Evolutionary conservation across 2,888 invertebrate genomes (phyloP), one percentile per base, ranked within the genome.

Genomic region (Tinea semifulvella): DNA sequence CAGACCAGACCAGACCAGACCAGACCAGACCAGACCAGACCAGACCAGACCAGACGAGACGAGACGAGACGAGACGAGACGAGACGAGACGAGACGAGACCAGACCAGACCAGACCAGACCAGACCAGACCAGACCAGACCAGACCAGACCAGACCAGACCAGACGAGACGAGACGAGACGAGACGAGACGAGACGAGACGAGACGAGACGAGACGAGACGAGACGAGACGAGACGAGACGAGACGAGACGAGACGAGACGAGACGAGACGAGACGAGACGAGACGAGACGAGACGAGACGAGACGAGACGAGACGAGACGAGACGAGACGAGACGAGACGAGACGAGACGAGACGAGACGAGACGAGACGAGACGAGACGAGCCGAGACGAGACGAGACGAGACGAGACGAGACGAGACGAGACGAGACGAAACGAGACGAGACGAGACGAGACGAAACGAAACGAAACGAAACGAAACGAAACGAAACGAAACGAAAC

Each of bases 341-440:
- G 31, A 31, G 43, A n/a, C n/a, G n/a, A n/a, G n/a, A n/a, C n/a
- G n/a, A n/a, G 44, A 14, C 36, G 44, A 36, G 35, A 22, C 22
- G 36, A 36, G 35, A 20, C 22, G 44, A 44, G 35, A 20, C 22
- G 35, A 22, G 44, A 13, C 36, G 43, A 10, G 31, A 28, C 19
- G 28, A 43, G 43, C 5, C 31, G 43, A 43, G 43, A 31, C 19
- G 43, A 43, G 43, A 31, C 31, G 43, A 43, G 43, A 31, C 19
- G 43, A 43, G 43, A 18, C 39, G 39, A 39, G 39, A 2, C 1
- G 6, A 6, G 17, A 19, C n/a, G n/a, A 2, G 2, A 35, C 20
- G 28, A 26, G 31, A 17, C n/a, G 31, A n/a, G 27, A 17, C 27
- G 14, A 13, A 35, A n/a, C 16, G 28, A 14, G 39, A 3, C 8